A percentile compares a stretch with the other conserved stretches of the same genome.
Evolutionary conservation across 1,140 invertebrate genomes (phyloP).

Genomic region (Drosophila pandora): DNA sequence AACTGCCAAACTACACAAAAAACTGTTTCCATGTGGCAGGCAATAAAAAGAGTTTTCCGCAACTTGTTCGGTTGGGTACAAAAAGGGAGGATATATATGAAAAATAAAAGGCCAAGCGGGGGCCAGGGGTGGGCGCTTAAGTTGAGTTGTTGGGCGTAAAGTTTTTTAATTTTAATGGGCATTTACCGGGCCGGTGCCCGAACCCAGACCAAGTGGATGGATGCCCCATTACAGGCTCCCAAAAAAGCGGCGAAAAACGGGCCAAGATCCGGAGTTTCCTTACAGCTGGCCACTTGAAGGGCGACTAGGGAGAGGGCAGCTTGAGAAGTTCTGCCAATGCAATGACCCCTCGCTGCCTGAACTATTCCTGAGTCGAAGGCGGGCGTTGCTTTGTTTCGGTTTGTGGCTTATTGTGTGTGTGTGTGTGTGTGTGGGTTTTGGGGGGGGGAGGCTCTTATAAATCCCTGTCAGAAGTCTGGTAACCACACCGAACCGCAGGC

Average conservation of each 20-base stretch:
- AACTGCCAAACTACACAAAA: conserved; percentile 49
- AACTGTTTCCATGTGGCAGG: conserved; percentile 63
- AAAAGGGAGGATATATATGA: background rate
- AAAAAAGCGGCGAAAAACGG: no score
- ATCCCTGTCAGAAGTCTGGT: conserved; percentile 38
- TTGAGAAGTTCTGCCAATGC: background rate
- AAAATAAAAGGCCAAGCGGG: background rate
- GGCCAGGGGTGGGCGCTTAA: background rate
- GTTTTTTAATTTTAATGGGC: conserved; percentile 74
- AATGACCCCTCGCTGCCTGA: background rate
- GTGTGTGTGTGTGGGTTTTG: conserved; percentile 3
- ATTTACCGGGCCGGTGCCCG: conserved; percentile 45
- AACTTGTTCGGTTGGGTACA: conserved; percentile 47
- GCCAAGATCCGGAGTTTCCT: background rate
- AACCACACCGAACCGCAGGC: conserved; percentile 45
- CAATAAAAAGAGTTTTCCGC: conserved; percentile 60
- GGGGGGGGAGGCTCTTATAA: conserved; percentile 25
- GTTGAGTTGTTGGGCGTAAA: conserved; percentile 46
- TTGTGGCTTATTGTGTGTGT: background rate
- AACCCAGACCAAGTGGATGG: conserved; percentile 10
- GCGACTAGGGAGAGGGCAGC: background rate
- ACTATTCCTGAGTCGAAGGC: background rate
- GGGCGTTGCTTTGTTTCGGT: background rate
- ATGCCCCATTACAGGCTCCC: conserved; percentile 23
- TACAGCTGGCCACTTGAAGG: background rate